Conservation (phyloP, 2,797 vertebrate genomes). For the Spea hammondii region DNA sequence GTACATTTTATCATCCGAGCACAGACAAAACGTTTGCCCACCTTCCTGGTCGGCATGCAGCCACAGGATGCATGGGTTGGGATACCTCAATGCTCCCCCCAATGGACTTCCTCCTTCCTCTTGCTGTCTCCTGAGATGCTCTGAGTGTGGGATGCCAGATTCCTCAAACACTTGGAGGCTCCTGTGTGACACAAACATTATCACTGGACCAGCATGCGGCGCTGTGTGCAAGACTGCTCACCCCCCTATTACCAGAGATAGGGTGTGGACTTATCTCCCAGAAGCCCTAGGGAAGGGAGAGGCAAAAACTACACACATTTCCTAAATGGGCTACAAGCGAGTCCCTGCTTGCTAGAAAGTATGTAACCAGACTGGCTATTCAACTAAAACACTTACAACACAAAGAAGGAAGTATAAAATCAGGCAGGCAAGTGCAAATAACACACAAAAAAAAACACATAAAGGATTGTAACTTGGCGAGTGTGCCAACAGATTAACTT, state of each 20-base stretch:
- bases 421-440: background rate
- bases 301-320: slow-evolving; percentile 37
- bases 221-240: background rate
- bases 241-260: background rate
- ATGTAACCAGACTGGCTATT: slow-evolving; percentile 41
- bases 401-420: background rate
- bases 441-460: too few species aligned
- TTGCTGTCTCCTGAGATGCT: slow-evolving; percentile 80
- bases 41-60: slow-evolving; percentile 82
- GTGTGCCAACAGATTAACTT: too few species aligned
- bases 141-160: slow-evolving; percentile 84
- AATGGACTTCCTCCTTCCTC: slow-evolving; percentile 81
- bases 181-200: slow-evolving; percentile 63
- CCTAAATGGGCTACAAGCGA: slow-evolving; percentile 36
- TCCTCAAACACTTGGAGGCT: slow-evolving; percentile 90
- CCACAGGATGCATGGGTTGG: slow-evolving; percentile 89
- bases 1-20: too few species aligned
- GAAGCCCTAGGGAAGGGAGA: slow-evolving; percentile 43
- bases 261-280: background rate
- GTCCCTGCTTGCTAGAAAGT: slow-evolving; percentile 19
- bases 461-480: too few species aligned
- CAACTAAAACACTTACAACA: slow-evolving; percentile 28
- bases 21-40: slow-evolving; percentile 54
- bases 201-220: background rate
- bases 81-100: slow-evolving; percentile 86